Base-by-base conservation (phyloP, 2,888 invertebrate genomes). In the Standfussiana lucernea region DNA sequence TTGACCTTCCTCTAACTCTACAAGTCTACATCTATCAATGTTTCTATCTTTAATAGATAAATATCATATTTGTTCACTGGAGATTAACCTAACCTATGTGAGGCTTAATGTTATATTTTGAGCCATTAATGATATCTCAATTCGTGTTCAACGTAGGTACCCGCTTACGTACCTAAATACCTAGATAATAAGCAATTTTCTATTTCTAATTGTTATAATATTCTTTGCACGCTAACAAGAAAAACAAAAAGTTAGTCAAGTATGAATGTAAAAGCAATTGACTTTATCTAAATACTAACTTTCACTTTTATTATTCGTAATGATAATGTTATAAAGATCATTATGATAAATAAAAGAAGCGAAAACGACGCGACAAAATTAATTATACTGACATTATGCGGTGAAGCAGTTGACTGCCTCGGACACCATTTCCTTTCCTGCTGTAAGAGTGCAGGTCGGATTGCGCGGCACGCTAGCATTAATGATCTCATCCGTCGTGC, bases 371-470 rank as follows among this genome's bases (percentile, higher is more conserved):
- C 18, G 6, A 37, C 42, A 45, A 62, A 62, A 68, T 73, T 32
- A 77, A 69, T 61, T 37, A 73, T 77, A 15, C 40, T 21, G 15
- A 50, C n/a, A 42, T n/a, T n/a, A n/a, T n/a, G n/a, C n/a, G n/a
- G n/a, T n/a, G n/a, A n/a, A n/a, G n/a, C n/a, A n/a, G n/a, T n/a
- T n/a, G n/a, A n/a, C n/a, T n/a, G n/a, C n/a, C n/a, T n/a, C n/a
- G n/a, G n/a, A n/a, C n/a, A n/a, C n/a, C n/a, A n/a, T n/a, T n/a
- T n/a, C n/a, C n/a, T n/a, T n/a, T n/a, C n/a, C n/a, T n/a, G n/a
- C n/a, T n/a, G n/a, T n/a, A n/a, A n/a, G n/a, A n/a, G n/a, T n/a
- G n/a, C n/a, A n/a, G n/a, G n/a, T n/a, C n/a, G n/a, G n/a, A n/a
- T n/a, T n/a, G n/a, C n/a, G n/a, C n/a, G n/a, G n/a, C n/a, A n/a